A percentile compares a stretch with the other conserved stretches of the same genome.
Evolutionary conservation across 2,797 vertebrate species (phyloP).

Genomic region (Strix occidentalis): DNA sequence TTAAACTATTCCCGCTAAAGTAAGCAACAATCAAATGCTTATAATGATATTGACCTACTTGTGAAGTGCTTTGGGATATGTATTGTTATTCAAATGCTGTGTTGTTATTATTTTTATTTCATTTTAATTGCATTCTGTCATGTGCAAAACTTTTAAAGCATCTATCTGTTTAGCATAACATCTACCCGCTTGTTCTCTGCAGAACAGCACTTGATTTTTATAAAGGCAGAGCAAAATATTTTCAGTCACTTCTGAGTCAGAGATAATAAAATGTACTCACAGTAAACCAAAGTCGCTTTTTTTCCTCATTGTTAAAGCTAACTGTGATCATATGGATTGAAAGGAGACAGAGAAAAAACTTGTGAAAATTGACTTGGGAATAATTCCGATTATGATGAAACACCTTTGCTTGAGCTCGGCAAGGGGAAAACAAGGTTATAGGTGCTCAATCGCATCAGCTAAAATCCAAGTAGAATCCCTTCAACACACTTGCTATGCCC

Average conservation of each 20-base stretch:
- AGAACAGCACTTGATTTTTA: background rate
- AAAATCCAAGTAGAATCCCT: constrained; percentile 9
- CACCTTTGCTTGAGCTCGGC: constrained; percentile 26
- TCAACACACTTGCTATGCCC: background rate
- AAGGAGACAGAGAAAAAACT: constrained; percentile 8
- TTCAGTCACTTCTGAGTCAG: background rate
- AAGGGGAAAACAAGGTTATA: constrained; percentile 60
- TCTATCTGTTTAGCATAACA: background rate
- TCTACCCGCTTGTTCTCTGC: background rate
- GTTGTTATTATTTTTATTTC: constrained; percentile 18
- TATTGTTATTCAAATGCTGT: constrained; percentile 4
- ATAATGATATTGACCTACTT: background rate
- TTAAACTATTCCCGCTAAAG: background rate
- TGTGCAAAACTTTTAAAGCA: background rate
- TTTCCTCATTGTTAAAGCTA: background rate
- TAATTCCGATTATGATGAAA: constrained; percentile 51
- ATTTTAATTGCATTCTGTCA: background rate
- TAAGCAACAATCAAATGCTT: background rate
- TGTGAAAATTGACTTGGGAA: constrained; percentile 56
- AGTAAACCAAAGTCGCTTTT: background rate
- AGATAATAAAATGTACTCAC: background rate
- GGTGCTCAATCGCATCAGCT: background rate
- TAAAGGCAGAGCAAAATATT: background rate
- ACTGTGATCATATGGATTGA: constrained; percentile 7
- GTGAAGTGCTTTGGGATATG: background rate